Conservation (phyloP, 2,113 vertebrate genomes). For the Cranoglanis bouderius region DNA sequence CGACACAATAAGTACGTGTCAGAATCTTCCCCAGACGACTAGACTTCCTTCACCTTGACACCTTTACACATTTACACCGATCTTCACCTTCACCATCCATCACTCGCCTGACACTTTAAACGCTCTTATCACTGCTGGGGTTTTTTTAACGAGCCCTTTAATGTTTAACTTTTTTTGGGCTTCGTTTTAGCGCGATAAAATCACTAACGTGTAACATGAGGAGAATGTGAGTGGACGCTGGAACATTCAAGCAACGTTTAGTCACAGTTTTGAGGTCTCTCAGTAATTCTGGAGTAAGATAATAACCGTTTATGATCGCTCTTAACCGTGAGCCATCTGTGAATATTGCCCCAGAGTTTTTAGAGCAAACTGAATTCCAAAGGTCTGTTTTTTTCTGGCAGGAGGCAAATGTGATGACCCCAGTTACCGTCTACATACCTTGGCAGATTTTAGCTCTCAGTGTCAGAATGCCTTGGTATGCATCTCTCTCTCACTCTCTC, state of each 20-base stretch:
- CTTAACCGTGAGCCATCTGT: constrained; percentile 36
- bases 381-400: constrained; percentile 56
- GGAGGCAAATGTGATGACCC: constrained; percentile 63
- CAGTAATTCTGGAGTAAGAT: constrained; percentile 6
- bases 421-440: constrained; percentile 65
- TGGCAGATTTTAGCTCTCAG: constrained; percentile 69
- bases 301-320: constrained; percentile 36
- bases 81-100: constrained; percentile 25
- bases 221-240: neutral
- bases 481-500: constrained; percentile 14
- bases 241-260: neutral
- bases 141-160: constrained; percentile 32
- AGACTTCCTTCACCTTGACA: constrained; percentile 46
- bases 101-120: constrained; percentile 31
- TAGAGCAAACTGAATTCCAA: constrained; percentile 57
- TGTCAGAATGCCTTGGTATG: constrained; percentile 55
- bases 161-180: neutral
- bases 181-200: neutral
- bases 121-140: neutral
- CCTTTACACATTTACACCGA: constrained; percentile 33
- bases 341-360: constrained; percentile 51
- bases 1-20: constrained; percentile 58
- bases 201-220: neutral
- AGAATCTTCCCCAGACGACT: constrained; percentile 49
- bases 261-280: neutral